A percentile compares a stretch with the other conserved stretches of the same genome.
phyloP scores from a whole-genome alignment of 2,797 vertebrate species.

The Vipera latastei region DNA sequence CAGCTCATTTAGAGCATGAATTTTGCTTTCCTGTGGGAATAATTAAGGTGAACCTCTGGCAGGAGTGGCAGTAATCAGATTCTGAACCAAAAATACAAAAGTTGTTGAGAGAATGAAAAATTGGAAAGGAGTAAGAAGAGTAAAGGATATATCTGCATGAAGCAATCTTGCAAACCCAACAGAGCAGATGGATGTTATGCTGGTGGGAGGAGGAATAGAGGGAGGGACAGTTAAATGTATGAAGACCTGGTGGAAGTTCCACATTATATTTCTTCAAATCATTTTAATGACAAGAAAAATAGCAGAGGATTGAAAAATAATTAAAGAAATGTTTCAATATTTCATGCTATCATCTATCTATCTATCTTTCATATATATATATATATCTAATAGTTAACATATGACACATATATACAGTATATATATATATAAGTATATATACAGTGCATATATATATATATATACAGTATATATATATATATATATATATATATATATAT shows the following conservation, averaged over 20 bases:
- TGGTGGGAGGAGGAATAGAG: neutral
- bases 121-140: neutral
- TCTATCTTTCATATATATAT: too few relatives aligned
- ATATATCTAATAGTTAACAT: too few relatives aligned
- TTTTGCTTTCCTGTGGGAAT: conserved; percentile 34
- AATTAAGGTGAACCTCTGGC: conserved; percentile 9
- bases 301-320: neutral
- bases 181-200: neutral
- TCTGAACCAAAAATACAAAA: conserved; percentile 4
- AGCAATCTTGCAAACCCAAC: neutral
- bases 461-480: too few relatives aligned
- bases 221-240: neutral
- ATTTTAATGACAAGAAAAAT: neutral
- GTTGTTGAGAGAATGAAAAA: conserved; percentile 11
- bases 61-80: conserved; percentile 17
- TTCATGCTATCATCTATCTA: neutral
- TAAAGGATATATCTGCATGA: neutral
- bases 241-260: neutral
- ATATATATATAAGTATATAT: too few relatives aligned
- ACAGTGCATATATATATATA: too few relatives aligned
- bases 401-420: too few relatives aligned
- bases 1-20: conserved; percentile 45
- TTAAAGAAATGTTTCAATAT: neutral
- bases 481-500: too few relatives aligned
- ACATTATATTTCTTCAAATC: neutral